Percentiles rank a stretch among this genome's conserved stretches.
Conservation (phyloP, 2,888 invertebrate species). For the Caenorhabditis becei region DNA sequence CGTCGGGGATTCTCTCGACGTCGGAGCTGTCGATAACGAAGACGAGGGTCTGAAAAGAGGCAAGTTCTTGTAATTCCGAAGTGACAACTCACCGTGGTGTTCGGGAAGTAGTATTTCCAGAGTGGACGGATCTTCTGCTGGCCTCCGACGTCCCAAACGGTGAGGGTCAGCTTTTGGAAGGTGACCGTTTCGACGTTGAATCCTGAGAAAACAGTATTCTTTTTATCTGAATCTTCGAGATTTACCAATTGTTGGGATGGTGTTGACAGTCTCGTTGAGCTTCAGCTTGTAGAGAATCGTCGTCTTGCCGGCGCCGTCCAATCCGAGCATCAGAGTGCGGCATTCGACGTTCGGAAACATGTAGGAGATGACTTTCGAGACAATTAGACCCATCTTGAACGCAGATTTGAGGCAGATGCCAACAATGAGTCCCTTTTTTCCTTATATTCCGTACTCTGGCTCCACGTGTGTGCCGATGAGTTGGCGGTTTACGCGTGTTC, state of each 20-base stretch:
- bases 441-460: slow-evolving; percentile 34
- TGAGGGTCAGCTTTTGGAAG: slow-evolving; percentile 98
- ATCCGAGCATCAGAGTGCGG: slow-evolving; percentile 61
- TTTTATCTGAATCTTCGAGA: background rate
- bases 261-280: slow-evolving; percentile 57
- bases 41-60: slow-evolving; percentile 48
- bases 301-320: slow-evolving; percentile 66
- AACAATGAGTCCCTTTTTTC: background rate
- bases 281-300: slow-evolving; percentile 67
- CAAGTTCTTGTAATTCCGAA: background rate
- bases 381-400: slow-evolving; percentile 48
- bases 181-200: slow-evolving; percentile 99
- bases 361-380: slow-evolving; percentile 44
- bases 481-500: slow-evolving; percentile 33
- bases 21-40: slow-evolving; percentile 60
- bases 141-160: slow-evolving; percentile 99
- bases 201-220: slow-evolving; percentile 84
- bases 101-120: slow-evolving; percentile 97
- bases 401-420: background rate
- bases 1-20: slow-evolving; percentile 36
- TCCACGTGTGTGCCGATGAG: slow-evolving; percentile 45
- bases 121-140: slow-evolving; percentile 97
- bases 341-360: slow-evolving; percentile 58
- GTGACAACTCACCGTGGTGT: slow-evolving; percentile 59
- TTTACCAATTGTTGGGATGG: slow-evolving; percentile 65